phyloP scores from a whole-genome alignment of 53 echinoderm and acorn worm species.

The Henricia sp. region DNA sequence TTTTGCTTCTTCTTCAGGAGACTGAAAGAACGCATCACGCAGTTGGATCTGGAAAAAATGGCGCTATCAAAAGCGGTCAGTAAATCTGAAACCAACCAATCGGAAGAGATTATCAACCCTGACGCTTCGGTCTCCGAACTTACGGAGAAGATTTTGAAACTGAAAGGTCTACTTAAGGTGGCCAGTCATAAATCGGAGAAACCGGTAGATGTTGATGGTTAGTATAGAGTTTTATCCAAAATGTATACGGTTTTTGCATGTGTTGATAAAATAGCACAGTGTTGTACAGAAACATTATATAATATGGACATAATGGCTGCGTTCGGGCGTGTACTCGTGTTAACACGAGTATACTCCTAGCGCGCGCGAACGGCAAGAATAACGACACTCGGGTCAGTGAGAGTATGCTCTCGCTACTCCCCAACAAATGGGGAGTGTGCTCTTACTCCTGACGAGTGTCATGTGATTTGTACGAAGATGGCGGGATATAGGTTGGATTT shows the following conservation, averaged over 20 bases:
- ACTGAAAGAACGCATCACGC: constrained; percentile 88
- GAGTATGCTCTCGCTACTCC: too few species aligned
- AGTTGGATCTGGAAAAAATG: constrained; percentile 93
- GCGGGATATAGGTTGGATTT: too few species aligned
- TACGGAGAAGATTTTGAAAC: constrained; percentile 76
- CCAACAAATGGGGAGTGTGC: too few species aligned
- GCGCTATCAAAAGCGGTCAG: constrained; percentile 95
- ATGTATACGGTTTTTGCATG: too few species aligned
- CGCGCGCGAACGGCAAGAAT: too few species aligned
- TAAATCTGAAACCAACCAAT: constrained; percentile 53
- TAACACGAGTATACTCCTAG: too few species aligned
- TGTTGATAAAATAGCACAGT: neutral
- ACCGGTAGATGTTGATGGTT: constrained; percentile 97
- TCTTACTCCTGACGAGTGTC: too few species aligned
- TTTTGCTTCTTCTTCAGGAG: constrained; percentile 54
- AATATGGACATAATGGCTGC: too few species aligned
- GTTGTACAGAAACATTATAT: too few species aligned
- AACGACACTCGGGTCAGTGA: too few species aligned
- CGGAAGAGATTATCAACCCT: constrained; percentile 62
- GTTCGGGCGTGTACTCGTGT: too few species aligned
- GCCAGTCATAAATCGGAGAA: constrained; percentile 88
- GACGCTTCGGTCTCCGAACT: constrained; percentile 72
- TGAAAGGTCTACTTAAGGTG: constrained; percentile 90
- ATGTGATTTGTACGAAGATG: too few species aligned
- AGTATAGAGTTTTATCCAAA: neutral